phyloP scores from a whole-genome alignment of 2,113 vertebrate genomes.

The Cheirogaleus medius region DNA sequence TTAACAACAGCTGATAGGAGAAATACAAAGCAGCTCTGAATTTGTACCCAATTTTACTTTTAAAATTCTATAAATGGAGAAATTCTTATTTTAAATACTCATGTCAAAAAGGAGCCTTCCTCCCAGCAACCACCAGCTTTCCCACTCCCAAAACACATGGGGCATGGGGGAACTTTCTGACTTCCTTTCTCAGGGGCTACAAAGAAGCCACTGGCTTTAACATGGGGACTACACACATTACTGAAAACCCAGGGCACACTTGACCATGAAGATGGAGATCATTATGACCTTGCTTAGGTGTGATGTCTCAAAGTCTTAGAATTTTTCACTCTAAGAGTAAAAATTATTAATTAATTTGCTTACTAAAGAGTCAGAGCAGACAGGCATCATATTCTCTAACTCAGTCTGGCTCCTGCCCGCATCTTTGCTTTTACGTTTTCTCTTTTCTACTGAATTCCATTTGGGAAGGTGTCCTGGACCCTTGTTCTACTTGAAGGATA shows the following conservation, averaged over 20 bases:
- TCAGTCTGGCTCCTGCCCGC: background rate
- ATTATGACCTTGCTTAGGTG: constrained; percentile 50
- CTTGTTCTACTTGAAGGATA: background rate
- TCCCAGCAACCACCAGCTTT: background rate
- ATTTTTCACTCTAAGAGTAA: constrained; percentile 67
- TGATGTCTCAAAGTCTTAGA: constrained; percentile 60
- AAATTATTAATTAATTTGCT: constrained; percentile 54
- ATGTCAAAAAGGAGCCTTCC: background rate
- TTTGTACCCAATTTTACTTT: constrained; percentile 44
- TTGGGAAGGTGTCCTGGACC: background rate
- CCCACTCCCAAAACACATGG: background rate
- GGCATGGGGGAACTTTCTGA: background rate
- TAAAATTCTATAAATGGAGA: constrained; percentile 42
- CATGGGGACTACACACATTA: constrained; percentile 43
- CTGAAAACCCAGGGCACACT: constrained; percentile 59
- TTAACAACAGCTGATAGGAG: background rate
- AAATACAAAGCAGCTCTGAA: background rate
- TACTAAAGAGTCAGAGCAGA: constrained; percentile 56
- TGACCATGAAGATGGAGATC: constrained; percentile 62
- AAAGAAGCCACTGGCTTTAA: background rate
- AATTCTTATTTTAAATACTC: constrained; percentile 63
- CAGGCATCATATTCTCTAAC: background rate
- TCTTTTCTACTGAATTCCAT: background rate
- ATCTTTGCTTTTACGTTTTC: background rate
- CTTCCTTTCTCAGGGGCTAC: constrained; percentile 33